Base-by-base conservation (phyloP, 2,113 vertebrate genomes). In the Vimba vimba region DNA sequence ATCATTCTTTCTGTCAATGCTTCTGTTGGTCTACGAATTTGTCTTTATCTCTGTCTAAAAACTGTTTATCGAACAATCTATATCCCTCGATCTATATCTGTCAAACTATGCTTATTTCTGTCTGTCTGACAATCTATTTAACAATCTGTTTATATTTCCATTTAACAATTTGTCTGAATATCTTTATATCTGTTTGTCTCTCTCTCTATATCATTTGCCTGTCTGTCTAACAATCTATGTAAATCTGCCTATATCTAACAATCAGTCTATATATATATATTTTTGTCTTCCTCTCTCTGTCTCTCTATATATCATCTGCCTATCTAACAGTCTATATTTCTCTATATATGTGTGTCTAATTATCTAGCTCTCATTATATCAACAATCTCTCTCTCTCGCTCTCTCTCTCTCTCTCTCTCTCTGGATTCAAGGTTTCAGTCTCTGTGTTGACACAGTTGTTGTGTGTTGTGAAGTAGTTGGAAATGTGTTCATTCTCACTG, bases 401-500 rank as follows among this genome's bases (percentile, higher is more conserved):
- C n/a, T 15, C 17, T 17, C 33, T 68, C 15, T 21, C 68, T 39
- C 15, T 36, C 68, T 39, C 10, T 43, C 8, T 30, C 36, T 60
- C 55, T 62, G 6, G 23, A 62, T 79, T 79, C 11, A 79, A 79
- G 55, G 33, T 80, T 78, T 64, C 2, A 47, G 17, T 64, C 13
- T 80, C 4, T 21, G 7, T 27, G 79, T 45, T 21, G 59, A 60
- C 25, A 43, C 43, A 15, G 36, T 39, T 43, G 57, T 62, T 64
- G 39, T 64, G 21, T 64, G 36, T 47, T 15, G 36, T 64, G 25
- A 62, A 66, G 79, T 47, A 80, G n/a, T n/a, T 47, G 79, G 15
- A 66, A n/a, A 21, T 47, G 23, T 62, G 76, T 79, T 79, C 19
- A 57, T 75, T 50, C n/a, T 75, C 45, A 50, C 11, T 36, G 66